Conservation (phyloP, 2,113 vertebrate genomes). For the Hypomesus transpacificus region DNA sequence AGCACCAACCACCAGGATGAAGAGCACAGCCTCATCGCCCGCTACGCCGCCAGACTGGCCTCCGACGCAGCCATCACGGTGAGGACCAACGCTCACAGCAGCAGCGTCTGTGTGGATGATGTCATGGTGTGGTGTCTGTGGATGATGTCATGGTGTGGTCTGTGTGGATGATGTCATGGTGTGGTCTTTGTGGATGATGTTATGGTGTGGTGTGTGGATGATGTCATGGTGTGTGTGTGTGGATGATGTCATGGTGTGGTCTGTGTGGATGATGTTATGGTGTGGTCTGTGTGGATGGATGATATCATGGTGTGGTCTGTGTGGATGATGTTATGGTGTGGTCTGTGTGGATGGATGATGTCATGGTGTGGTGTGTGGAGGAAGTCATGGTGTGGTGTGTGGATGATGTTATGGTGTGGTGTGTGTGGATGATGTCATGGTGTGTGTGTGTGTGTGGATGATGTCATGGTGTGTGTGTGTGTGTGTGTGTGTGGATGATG, state of each 20-base stretch:
- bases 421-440: too few species aligned
- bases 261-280: conserved; percentile 45
- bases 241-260: conserved; percentile 1
- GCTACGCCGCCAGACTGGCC: conserved; percentile 95
- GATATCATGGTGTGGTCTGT: too few species aligned
- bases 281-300: conserved; percentile 8
- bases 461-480: too few species aligned
- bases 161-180: conserved; percentile 27
- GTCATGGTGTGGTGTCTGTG: neutral
- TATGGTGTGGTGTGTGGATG: conserved; percentile 38
- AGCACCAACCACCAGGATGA: conserved; percentile 91
- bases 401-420: too few species aligned
- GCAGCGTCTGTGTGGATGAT: conserved; percentile 4
- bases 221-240: neutral
- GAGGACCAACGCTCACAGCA: conserved; percentile 64
- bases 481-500: too few species aligned
- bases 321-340: too few species aligned
- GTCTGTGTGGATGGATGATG: too few species aligned
- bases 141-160: conserved; percentile 1
- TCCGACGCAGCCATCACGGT: conserved; percentile 87
- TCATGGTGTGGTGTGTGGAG: neutral
- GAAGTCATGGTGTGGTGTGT: neutral
- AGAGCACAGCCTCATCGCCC: conserved; percentile 95
- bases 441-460: too few species aligned
- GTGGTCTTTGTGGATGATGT: conserved; percentile 48